Evolutionary conservation across 2,113 vertebrate genomes (phyloP).

Genomic region (Condylura cristata): DNA sequence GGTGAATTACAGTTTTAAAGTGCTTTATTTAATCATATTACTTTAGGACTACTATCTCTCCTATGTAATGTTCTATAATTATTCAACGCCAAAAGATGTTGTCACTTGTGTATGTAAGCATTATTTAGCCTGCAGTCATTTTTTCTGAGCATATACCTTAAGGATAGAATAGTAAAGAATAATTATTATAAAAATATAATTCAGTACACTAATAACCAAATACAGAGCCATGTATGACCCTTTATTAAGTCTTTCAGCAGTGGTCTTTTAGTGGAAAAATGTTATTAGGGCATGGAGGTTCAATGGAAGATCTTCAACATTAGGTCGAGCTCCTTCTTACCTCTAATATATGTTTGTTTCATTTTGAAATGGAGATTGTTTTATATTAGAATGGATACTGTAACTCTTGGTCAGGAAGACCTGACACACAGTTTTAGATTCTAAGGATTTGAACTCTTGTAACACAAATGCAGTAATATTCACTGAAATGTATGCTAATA

Average conservation of each 20-base stretch:
- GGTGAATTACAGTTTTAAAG: slow-evolving; percentile 73
- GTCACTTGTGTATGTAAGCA: slow-evolving; percentile 69
- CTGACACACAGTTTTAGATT: not conserved
- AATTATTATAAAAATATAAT: slow-evolving; percentile 68
- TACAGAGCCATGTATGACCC: slow-evolving; percentile 29
- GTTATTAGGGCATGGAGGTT: not conserved
- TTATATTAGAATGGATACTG: slow-evolving; percentile 20
- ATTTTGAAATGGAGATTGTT: slow-evolving; percentile 28
- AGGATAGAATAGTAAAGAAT: slow-evolving; percentile 57
- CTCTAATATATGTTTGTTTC: slow-evolving; percentile 43
- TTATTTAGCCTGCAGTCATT: slow-evolving; percentile 74
- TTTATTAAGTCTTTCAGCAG: slow-evolving; percentile 57
- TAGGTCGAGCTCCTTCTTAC: slow-evolving; percentile 31
- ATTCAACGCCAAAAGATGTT: slow-evolving; percentile 63
- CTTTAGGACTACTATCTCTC: slow-evolving; percentile 73
- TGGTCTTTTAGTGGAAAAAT: slow-evolving; percentile 45
- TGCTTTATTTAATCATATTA: slow-evolving; percentile 79
- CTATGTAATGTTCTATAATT: slow-evolving; percentile 74
- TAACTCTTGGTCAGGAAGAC: slow-evolving; percentile 11
- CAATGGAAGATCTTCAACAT: slow-evolving; percentile 18
- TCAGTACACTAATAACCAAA: slow-evolving; percentile 54
- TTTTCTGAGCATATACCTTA: slow-evolving; percentile 63
- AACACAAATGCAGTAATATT: not conserved
- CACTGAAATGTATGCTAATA: slow-evolving; percentile 5
- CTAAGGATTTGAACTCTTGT: not conserved